phyloP scores from a whole-genome alignment of 2,113 vertebrate genomes.

The Platichthys flesus region DNA sequence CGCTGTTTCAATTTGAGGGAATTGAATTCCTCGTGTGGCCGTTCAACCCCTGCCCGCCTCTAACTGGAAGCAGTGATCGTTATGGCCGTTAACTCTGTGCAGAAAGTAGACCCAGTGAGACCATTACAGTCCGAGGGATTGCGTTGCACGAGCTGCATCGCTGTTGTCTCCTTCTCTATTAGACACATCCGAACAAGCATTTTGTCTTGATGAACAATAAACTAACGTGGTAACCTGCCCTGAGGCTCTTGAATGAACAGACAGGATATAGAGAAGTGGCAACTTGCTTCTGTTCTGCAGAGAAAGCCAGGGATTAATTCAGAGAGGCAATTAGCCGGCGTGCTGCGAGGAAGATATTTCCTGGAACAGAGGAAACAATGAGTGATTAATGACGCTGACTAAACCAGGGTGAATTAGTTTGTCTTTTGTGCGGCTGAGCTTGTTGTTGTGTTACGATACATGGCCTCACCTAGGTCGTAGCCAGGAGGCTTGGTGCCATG shows the following conservation, averaged over 20 bases:
- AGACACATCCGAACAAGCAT: conserved; percentile 50
- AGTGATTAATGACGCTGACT: not conserved
- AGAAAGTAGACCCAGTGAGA: not conserved
- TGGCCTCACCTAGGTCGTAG: not conserved
- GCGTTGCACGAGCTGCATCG: conserved; percentile 4
- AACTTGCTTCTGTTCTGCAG: conserved; percentile 30
- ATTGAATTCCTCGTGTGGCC: conserved; percentile 39
- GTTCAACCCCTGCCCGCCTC: not conserved
- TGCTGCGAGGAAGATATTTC: not conserved
- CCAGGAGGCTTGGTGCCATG: no score
- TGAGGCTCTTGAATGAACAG: conserved; percentile 14
- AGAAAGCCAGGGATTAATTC: conserved; percentile 10
- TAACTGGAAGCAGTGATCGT: conserved; percentile 8
- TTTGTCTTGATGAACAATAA: conserved; percentile 30
- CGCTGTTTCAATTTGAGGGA: conserved; percentile 41
- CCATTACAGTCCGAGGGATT: conserved; percentile 13
- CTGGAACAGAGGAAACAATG: conserved; percentile 29
- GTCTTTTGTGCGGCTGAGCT: not conserved
- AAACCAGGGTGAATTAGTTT: not conserved
- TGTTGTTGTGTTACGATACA: not conserved
- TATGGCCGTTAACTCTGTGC: conserved; percentile 1
- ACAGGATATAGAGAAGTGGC: conserved; percentile 4
- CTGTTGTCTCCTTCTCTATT: not conserved
- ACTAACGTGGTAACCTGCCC: conserved; percentile 46
- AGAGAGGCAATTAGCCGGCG: not conserved